Conservation (phyloP, 2,113 vertebrate genomes). For the Tragelaphus buxtoni region DNA sequence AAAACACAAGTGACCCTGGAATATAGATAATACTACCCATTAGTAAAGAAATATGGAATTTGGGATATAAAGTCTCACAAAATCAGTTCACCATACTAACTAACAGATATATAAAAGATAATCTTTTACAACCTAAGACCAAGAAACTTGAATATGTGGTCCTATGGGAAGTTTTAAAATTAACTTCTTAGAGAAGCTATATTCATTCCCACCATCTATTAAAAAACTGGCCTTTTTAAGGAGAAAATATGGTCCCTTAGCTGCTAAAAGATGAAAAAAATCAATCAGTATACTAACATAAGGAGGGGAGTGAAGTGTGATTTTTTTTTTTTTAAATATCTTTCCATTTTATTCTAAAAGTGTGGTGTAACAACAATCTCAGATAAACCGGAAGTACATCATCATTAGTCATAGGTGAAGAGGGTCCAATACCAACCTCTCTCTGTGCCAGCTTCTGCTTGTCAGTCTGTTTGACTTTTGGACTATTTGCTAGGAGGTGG, state of each 20-base stretch:
- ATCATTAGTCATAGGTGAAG: not conserved
- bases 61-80: not conserved
- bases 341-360: not conserved
- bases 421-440: conserved; percentile 84
- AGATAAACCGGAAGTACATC: not conserved
- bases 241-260: not conserved
- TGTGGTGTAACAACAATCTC: not conserved
- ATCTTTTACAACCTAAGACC: not conserved
- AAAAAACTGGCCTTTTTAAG: not conserved
- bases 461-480: conserved; percentile 98
- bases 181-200: not conserved
- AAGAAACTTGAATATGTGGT: not conserved
- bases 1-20: not conserved
- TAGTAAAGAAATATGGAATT: not conserved
- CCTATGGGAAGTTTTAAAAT: not conserved
- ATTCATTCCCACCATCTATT: not conserved
- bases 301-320: not conserved
- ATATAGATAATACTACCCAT: not conserved
- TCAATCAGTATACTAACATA: not conserved
- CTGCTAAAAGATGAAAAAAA: not conserved
- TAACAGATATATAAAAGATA: not conserved
- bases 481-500: conserved; percentile 98
- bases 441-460: conserved; percentile 98
- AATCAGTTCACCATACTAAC: not conserved
- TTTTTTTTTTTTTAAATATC: not conserved